Evolutionary conservation across 1,140 invertebrate genomes (phyloP).

Genomic region (Semibalanus balanoides): DNA sequence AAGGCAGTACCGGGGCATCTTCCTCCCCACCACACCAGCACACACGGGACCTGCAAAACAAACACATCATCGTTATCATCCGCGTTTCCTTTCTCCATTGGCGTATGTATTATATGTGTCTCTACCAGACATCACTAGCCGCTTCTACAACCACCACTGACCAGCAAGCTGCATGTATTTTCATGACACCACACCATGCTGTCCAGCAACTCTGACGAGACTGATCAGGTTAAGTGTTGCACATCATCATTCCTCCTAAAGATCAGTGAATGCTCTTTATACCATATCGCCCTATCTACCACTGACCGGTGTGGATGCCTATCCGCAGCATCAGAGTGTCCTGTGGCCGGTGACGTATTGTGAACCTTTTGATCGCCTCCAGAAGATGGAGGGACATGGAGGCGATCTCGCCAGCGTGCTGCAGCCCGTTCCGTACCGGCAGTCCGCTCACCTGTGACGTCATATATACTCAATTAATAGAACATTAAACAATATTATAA

Average conservation of each 20-base stretch:
- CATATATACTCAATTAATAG: no score
- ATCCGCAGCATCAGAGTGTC: constrained; percentile 86
- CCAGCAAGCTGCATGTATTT: not conserved
- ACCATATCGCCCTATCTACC: not conserved
- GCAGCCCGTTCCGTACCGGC: constrained; percentile 20
- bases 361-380: constrained; percentile 73
- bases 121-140: no score
- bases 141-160: no score
- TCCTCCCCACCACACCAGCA: constrained; percentile 73
- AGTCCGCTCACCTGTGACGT: constrained; percentile 22
- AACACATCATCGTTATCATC: no score
- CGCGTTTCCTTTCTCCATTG: no score
- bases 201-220: not conserved
- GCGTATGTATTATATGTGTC: not conserved
- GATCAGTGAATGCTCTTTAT: not conserved
- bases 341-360: constrained; percentile 78
- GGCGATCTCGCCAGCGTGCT: constrained; percentile 61
- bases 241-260: not conserved
- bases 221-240: not conserved
- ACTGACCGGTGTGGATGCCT: constrained; percentile 77
- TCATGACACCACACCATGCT: not conserved
- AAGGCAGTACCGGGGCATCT: constrained; percentile 80
- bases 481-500: no score
- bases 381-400: constrained; percentile 47
- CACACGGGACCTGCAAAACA: constrained; percentile 56